phyloP scores from a whole-genome alignment of 2,797 vertebrate genomes.

The Spinus pinus region DNA sequence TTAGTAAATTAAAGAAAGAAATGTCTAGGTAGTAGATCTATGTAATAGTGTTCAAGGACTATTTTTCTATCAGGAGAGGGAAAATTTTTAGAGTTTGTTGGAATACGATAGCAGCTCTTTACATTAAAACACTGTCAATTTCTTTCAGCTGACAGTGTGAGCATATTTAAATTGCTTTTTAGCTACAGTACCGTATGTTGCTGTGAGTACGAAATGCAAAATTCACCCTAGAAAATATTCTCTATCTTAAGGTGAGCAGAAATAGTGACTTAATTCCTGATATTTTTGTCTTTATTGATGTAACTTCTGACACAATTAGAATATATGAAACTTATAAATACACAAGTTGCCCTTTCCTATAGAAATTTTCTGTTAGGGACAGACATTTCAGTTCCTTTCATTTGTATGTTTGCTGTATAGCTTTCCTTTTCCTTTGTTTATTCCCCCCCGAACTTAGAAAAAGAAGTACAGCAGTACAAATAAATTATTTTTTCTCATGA shows the following conservation, averaged over 20 bases:
- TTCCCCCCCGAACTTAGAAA: neutral
- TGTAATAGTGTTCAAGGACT: neutral
- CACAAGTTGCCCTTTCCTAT: neutral
- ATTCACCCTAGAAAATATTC: neutral
- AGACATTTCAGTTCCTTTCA: neutral
- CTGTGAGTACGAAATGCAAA: neutral
- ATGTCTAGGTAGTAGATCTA: neutral
- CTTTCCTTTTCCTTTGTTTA: neutral
- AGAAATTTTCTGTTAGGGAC: neutral
- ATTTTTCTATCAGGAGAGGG: neutral
- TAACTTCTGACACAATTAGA: neutral
- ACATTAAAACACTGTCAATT: neutral
- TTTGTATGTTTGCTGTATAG: neutral
- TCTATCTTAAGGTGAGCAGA: neutral
- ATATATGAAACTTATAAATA: neutral
- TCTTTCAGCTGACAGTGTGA: constrained; percentile 1
- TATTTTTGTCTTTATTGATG: neutral
- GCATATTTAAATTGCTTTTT: constrained; percentile 27
- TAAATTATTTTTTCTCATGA: neutral
- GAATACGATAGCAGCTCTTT: neutral
- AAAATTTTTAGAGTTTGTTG: neutral
- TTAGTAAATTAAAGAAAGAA: neutral
- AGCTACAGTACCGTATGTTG: constrained; percentile 16
- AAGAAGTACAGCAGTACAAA: neutral
- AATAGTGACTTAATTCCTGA: neutral